Evolutionary conservation across 2,797 vertebrate species (phyloP).

Genomic region (Hafferia zeledoni): DNA sequence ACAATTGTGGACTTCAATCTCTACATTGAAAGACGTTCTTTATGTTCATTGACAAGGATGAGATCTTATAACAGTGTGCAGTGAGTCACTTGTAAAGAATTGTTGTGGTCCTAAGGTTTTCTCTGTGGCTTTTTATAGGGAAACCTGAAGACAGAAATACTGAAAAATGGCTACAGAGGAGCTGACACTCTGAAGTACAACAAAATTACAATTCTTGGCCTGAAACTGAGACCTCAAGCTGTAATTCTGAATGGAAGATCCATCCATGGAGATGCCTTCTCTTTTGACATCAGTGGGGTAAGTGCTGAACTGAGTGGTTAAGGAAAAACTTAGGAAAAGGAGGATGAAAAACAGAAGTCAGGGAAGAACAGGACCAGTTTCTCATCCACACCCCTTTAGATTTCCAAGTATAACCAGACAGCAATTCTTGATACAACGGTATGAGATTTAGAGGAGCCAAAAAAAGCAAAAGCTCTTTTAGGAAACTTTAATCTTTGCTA

Average conservation of each 20-base stretch:
- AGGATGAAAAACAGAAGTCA: background rate
- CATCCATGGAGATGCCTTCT: background rate
- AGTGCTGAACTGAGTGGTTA: background rate
- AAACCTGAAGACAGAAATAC: slow-evolving; percentile 42
- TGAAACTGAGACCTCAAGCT: slow-evolving; percentile 32
- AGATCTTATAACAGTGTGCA: background rate
- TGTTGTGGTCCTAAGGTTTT: background rate
- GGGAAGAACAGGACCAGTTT: background rate
- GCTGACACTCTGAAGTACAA: slow-evolving; percentile 35
- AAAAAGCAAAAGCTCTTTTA: background rate
- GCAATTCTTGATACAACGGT: background rate
- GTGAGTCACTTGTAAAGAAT: background rate
- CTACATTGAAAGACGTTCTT: background rate
- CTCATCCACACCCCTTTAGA: background rate
- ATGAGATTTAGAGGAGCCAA: background rate
- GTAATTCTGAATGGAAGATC: slow-evolving; percentile 53
- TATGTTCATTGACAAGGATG: background rate
- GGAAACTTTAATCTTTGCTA: background rate
- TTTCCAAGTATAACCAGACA: background rate
- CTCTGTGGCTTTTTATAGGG: slow-evolving; percentile 30
- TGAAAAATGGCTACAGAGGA: slow-evolving; percentile 56
- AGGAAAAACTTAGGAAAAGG: background rate
- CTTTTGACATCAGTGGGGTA: slow-evolving; percentile 40
- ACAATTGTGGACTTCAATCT: background rate
- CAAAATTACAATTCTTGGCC: slow-evolving; percentile 51